These are phyloP conservation scores for Boulengeromyrus knoepffleri DNA, from an alignment of 2,113 vertebrate genomes.

Conservation along the genomic window DNA sequence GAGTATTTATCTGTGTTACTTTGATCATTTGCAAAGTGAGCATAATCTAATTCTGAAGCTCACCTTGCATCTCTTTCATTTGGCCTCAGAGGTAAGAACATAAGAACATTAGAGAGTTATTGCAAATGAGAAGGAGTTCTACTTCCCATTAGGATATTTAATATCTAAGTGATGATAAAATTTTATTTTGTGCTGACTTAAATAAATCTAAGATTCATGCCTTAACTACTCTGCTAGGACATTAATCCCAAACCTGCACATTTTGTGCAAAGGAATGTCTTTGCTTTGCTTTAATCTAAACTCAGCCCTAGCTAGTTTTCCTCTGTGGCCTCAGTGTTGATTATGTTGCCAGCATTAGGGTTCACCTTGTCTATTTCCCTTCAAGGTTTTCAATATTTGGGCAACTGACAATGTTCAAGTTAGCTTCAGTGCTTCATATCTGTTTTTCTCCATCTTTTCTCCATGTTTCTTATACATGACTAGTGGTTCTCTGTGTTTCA, in stretches of 20 bases:
- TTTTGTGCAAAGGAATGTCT: background rate
- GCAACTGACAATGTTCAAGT: background rate
- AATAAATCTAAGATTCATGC: background rate
- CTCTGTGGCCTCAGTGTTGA: background rate
- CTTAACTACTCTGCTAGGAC: background rate
- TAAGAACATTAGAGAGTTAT: background rate
- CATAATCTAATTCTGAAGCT: background rate
- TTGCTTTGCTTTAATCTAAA: background rate
- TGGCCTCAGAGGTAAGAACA: background rate
- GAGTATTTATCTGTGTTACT: background rate
- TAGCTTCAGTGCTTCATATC: background rate
- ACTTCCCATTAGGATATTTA: slow-evolving; percentile 1
- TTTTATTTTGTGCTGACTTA: background rate
- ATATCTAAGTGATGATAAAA: background rate
- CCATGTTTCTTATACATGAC: background rate
- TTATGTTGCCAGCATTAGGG: background rate
- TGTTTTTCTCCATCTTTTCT: background rate
- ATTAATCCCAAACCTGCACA: background rate
- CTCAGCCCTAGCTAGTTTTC: background rate
- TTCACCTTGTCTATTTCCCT: background rate
- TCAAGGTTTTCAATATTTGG: background rate
- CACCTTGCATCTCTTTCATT: background rate
- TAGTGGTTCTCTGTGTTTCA: background rate
- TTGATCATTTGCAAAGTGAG: background rate
- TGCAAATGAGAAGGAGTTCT: slow-evolving; percentile 7